phyloP scores from a whole-genome alignment of 2,888 invertebrate genomes.

The Orthosia incerta region DNA sequence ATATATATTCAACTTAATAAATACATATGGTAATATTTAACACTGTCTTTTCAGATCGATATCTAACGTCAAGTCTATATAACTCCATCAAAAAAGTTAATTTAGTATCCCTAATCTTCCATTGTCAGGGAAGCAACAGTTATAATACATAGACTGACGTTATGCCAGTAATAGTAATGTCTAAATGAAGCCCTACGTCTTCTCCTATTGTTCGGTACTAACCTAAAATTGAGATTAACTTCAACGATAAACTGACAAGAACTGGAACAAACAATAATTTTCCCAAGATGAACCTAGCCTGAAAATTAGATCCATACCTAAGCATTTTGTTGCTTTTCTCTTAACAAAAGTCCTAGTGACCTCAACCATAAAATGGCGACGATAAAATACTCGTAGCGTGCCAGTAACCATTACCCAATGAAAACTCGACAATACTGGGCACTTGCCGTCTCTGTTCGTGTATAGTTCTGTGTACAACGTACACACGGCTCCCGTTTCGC shows the following conservation, averaged over 20 bases:
- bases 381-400: slow-evolving; percentile 43
- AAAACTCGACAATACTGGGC: slow-evolving; percentile 53
- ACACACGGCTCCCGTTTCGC: slow-evolving; percentile 73
- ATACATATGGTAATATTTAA: no score
- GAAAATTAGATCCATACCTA: slow-evolving; percentile 28
- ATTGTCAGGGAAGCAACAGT: no score
- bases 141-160: no score
- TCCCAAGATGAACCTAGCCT: neutral
- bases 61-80: neutral
- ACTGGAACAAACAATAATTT: neutral
- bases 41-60: no score
- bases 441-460: slow-evolving; percentile 59
- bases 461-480: slow-evolving; percentile 57
- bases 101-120: no score
- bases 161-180: neutral
- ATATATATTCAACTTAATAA: no score
- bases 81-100: no score
- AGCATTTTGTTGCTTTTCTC: slow-evolving; percentile 38
- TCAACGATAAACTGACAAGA: slow-evolving; percentile 22
- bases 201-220: neutral
- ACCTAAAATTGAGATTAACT: neutral
- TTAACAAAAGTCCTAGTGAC: slow-evolving; percentile 44
- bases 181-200: neutral
- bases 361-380: slow-evolving; percentile 42
- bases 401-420: slow-evolving; percentile 52